phyloP scores from a whole-genome alignment of 2,888 invertebrate genomes.

The Homarus gammarus region DNA sequence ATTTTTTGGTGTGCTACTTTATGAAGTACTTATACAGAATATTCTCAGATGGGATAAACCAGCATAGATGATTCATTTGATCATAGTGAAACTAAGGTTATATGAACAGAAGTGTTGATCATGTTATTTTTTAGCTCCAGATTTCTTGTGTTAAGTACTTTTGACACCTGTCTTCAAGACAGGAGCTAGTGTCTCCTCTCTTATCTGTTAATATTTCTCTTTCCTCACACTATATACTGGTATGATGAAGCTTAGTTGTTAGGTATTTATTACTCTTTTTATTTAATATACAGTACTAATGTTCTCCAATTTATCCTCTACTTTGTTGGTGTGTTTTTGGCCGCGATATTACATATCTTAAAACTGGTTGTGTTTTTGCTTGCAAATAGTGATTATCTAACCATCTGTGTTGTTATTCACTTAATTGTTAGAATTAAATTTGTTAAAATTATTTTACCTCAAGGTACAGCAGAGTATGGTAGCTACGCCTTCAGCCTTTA shows the following conservation, averaged over 20 bases:
- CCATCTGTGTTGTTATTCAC: neutral
- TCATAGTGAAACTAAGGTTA: neutral
- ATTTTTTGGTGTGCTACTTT: neutral
- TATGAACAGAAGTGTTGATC: neutral
- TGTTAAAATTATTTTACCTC: neutral
- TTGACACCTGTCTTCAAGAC: neutral
- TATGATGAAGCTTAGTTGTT: too few species aligned
- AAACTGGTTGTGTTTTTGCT: neutral
- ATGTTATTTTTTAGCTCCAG: too few species aligned
- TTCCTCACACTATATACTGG: too few species aligned
- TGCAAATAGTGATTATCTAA: neutral
- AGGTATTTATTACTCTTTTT: too few species aligned
- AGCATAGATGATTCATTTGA: neutral
- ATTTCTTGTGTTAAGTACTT: neutral
- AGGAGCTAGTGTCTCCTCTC: neutral
- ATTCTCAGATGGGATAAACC: neutral
- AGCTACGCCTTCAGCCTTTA: neutral
- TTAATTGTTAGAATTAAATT: too few species aligned
- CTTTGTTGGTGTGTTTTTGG: neutral
- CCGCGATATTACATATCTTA: neutral
- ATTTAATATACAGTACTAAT: too few species aligned
- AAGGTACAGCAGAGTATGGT: neutral
- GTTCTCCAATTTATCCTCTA: neutral
- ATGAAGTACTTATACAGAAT: neutral
- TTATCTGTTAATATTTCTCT: too few species aligned